These are phyloP conservation scores for Ypsolopha sequella DNA, from an alignment of 2,888 invertebrate species.

Conservation along the genomic window DNA sequence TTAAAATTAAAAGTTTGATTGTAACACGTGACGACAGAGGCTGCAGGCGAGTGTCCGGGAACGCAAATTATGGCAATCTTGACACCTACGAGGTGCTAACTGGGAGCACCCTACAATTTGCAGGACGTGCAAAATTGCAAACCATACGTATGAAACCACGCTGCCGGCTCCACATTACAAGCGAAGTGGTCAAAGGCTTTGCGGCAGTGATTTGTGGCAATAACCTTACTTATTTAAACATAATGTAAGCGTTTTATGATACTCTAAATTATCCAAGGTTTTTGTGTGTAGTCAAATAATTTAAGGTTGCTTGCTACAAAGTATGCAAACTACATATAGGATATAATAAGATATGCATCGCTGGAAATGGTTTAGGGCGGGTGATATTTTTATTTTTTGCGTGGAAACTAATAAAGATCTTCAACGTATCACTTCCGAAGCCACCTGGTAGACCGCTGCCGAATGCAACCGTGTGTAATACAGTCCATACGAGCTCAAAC, in stretches of 20 bases:
- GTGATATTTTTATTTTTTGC: background rate
- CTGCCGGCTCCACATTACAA: background rate
- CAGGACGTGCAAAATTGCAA: constrained; percentile 32
- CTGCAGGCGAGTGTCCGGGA: constrained; percentile 43
- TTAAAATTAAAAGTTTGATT: constrained; percentile 55
- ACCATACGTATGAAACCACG: background rate
- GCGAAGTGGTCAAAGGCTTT: background rate
- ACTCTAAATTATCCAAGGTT: constrained; percentile 1
- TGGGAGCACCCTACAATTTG: constrained; percentile 59
- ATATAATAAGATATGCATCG: background rate
- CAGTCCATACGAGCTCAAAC: constrained; percentile 27
- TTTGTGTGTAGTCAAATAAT: background rate
- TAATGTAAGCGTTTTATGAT: constrained; percentile 3
- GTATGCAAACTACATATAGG: no score
- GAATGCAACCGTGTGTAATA: constrained; percentile 62
- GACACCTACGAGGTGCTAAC: constrained; percentile 71
- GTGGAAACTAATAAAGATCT: constrained; percentile 5
- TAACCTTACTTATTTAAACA: constrained; percentile 19
- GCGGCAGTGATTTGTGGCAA: constrained; percentile 37
- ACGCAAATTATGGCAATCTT: constrained; percentile 69
- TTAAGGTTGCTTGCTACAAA: background rate
- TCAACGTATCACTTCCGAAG: constrained; percentile 4
- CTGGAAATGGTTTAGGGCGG: background rate
- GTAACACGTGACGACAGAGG: constrained; percentile 63
- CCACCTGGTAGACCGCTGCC: constrained; percentile 30